These are phyloP conservation scores for Neodiprion fabricii DNA, from an alignment of 1,140 invertebrate genomes.

Conservation along the genomic window DNA sequence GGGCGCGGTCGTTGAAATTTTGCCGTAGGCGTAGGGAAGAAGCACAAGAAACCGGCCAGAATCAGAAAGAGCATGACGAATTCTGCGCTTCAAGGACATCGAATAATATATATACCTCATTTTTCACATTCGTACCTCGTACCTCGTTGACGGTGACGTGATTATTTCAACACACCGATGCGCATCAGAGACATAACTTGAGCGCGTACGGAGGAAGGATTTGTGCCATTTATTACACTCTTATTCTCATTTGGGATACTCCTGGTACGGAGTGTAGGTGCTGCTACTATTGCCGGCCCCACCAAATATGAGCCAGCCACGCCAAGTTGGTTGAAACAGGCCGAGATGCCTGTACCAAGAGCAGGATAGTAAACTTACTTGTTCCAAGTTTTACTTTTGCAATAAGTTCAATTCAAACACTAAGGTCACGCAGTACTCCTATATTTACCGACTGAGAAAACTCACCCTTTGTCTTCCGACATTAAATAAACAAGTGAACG, in stretches of 20 bases:
- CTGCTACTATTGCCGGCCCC: slow-evolving; percentile 32
- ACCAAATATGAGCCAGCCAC: slow-evolving; percentile 55
- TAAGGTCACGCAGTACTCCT: not conserved
- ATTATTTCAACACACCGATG: slow-evolving; percentile 32
- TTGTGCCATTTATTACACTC: not conserved
- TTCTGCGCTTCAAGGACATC: slow-evolving; percentile 27
- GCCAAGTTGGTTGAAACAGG: slow-evolving; percentile 52
- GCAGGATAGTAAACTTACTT: slow-evolving; percentile 6
- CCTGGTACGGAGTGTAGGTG: not conserved
- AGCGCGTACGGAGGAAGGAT: slow-evolving; percentile 29
- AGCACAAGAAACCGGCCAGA: slow-evolving; percentile 31
- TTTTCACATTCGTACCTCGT: not conserved
- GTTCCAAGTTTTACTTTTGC: not conserved
- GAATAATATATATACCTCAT: not conserved
- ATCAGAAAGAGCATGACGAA: slow-evolving; percentile 37
- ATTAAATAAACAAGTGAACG: too few relatives aligned
- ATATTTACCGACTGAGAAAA: too few relatives aligned
- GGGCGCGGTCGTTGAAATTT: slow-evolving; percentile 1
- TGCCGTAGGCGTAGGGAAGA: slow-evolving; percentile 30
- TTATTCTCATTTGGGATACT: not conserved
- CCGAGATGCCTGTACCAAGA: slow-evolving; percentile 47
- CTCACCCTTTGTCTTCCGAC: too few relatives aligned
- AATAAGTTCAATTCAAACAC: slow-evolving; percentile 11
- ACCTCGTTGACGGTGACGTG: not conserved
- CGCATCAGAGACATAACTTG: slow-evolving; percentile 42